Conservation (phyloP, 2,888 invertebrate species). For the Aphrophora alni region DNA sequence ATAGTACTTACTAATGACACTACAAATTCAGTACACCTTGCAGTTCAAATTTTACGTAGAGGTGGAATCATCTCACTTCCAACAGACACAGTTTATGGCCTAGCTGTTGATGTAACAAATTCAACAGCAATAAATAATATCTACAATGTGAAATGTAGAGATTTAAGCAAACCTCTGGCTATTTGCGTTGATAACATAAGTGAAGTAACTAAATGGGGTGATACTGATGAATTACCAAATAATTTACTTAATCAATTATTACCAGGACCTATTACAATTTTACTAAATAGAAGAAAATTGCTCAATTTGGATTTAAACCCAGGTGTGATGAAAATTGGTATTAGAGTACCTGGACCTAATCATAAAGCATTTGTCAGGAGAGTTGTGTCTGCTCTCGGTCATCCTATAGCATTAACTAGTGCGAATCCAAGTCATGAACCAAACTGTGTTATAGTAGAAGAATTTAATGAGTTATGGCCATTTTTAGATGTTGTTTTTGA, state of each 20-base stretch:
- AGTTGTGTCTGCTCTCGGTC: constrained; percentile 67
- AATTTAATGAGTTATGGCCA: constrained; percentile 83
- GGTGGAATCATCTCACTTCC: constrained; percentile 86
- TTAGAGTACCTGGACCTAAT: constrained; percentile 75
- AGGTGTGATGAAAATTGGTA: constrained; percentile 79
- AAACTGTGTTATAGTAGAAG: constrained; percentile 79
- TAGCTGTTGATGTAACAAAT: constrained; percentile 87
- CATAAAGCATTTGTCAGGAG: constrained; percentile 73
- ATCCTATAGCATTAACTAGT: constrained; percentile 94
- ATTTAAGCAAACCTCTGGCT: constrained; percentile 86
- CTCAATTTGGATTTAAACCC: constrained; percentile 83
- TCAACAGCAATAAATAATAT: constrained; percentile 76
- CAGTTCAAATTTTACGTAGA: constrained; percentile 60
- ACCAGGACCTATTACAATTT: constrained; percentile 94
- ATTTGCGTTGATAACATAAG: constrained; percentile 82
- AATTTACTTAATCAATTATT: constrained; percentile 73
- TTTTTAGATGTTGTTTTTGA: constrained; percentile 84
- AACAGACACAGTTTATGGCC: constrained; percentile 97
- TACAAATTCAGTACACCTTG: constrained; percentile 55
- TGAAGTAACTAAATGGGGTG: constrained; percentile 80
- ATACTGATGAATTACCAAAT: constrained; percentile 70
- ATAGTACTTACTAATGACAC: not conserved
- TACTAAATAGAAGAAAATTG: constrained; percentile 74
- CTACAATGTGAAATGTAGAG: constrained; percentile 86
- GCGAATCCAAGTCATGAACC: constrained; percentile 85